Evolutionary conservation across 2,797 vertebrate species (phyloP).

Genomic region (Capromys pilorides): DNA sequence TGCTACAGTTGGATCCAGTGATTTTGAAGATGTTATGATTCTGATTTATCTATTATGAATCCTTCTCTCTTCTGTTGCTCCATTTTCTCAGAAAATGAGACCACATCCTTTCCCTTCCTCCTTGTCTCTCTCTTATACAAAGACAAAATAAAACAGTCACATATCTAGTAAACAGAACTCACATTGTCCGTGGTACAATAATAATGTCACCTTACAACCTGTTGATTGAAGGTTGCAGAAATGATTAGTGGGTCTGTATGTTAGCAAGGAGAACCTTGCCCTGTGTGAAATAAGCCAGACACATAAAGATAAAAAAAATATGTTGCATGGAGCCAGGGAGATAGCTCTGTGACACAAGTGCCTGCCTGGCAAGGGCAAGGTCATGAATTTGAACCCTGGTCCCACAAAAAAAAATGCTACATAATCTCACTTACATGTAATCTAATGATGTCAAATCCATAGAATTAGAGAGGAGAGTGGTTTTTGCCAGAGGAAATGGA

Average conservation of each 20-base stretch:
- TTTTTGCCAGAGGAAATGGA: background rate
- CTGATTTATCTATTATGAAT: conserved; percentile 16
- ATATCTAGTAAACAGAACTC: background rate
- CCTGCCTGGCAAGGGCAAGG: no score
- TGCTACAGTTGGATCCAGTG: conserved; percentile 52
- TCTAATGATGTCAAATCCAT: background rate
- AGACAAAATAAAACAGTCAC: background rate
- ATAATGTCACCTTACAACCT: background rate
- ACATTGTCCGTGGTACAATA: background rate
- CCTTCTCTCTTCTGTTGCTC: background rate
- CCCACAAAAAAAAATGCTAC: background rate
- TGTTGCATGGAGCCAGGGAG: no score
- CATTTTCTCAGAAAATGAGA: conserved; percentile 37
- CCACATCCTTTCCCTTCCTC: background rate
- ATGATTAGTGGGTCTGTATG: background rate
- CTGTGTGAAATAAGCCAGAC: background rate
- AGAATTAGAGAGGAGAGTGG: background rate
- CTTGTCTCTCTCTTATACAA: background rate
- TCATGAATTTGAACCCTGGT: no score
- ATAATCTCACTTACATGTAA: background rate
- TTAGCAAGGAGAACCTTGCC: background rate
- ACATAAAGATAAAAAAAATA: no score
- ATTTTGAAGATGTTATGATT: conserved; percentile 62
- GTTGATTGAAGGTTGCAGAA: background rate
- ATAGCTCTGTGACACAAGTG: no score